These are phyloP conservation scores for Macrocentrus cingulum DNA, from an alignment of 1,140 invertebrate genomes.

Conservation along the genomic window DNA sequence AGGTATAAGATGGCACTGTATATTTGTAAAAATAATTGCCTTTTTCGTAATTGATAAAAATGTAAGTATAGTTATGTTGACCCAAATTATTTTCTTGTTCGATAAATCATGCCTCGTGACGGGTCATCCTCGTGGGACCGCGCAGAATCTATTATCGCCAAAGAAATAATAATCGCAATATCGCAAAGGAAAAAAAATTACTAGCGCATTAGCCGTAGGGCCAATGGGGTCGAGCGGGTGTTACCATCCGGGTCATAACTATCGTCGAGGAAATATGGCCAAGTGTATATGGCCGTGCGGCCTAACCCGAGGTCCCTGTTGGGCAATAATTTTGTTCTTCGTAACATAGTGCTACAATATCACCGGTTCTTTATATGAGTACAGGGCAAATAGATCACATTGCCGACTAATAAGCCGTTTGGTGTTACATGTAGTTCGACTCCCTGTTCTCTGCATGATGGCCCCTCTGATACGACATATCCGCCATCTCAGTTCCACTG, in stretches of 20 bases:
- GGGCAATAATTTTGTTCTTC: constrained; percentile 55
- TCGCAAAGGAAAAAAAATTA: constrained; percentile 47
- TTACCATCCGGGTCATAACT: constrained; percentile 19
- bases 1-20: too few relatives aligned
- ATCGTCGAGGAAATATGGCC: constrained; percentile 14
- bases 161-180: constrained; percentile 46
- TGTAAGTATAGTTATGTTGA: not conserved
- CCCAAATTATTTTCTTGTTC: constrained; percentile 3
- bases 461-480: constrained; percentile 18
- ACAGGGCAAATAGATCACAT: constrained; percentile 59
- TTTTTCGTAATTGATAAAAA: too few relatives aligned
- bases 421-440: constrained; percentile 24
- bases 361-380: constrained; percentile 51
- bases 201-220: constrained; percentile 37
- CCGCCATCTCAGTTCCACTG: constrained; percentile 10
- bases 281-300: constrained; percentile 27
- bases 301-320: constrained; percentile 51
- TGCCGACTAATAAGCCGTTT: constrained; percentile 47
- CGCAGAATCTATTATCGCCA: constrained; percentile 7
- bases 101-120: not conserved
- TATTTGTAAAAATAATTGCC: too few relatives aligned
- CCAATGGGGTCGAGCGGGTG: constrained; percentile 25
- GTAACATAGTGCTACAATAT: constrained; percentile 55
- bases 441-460: constrained; percentile 15
- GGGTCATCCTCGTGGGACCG: not conserved